Evolutionary conservation across 2,888 invertebrate species (phyloP), one percentile per base, ranked within the genome.

Genomic region (Stenodema calcarata): DNA sequence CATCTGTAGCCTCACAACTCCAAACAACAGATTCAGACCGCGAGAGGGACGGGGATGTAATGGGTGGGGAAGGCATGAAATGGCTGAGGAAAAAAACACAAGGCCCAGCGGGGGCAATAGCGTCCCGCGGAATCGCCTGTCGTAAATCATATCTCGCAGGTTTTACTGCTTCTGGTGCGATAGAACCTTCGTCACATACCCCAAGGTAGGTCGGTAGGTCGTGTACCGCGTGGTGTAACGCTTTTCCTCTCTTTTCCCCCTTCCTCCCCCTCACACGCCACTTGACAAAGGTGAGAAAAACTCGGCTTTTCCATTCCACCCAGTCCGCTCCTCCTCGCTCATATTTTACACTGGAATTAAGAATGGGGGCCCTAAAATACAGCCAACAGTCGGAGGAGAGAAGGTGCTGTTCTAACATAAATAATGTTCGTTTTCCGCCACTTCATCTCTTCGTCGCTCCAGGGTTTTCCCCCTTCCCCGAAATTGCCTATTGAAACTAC

Each of bases 71-170:
- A 7, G 47, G 23, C 9, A 62, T 54, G 62, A 62, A 23, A 23
- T 4, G 35, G 73, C n/a, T n/a, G 73, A 11, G 73, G 16, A 35
- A 41, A 78, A n/a, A n/a, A n/a, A n/a, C n/a, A n/a, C n/a, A n/a
- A 42, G 78, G 42, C 44, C 78, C 78, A 27, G 41, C 14, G 78
- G 78, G 78, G 41, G 78, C 78, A 78, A 78, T 78, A 78, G 41
- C 41, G 27, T 16, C 27, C 42, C 44, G 27, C 27, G 23, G 78
- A 78, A 78, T 78, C 78, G 41, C 78, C 78, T 62, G 42, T 44
- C 78, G 78, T 78, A 78, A 78, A 78, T 78, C 78, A 78, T 78
- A 78, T 78, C 78, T 78, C 78, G 44, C 78, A 78, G 78, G n/a
- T 78, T 78, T 78, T 78, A 78, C 78, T 78, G 78, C 78, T 44